These are phyloP conservation scores for Hypomecis punctinalis DNA, from an alignment of 2,888 invertebrate genomes.

Conservation along the genomic window DNA sequence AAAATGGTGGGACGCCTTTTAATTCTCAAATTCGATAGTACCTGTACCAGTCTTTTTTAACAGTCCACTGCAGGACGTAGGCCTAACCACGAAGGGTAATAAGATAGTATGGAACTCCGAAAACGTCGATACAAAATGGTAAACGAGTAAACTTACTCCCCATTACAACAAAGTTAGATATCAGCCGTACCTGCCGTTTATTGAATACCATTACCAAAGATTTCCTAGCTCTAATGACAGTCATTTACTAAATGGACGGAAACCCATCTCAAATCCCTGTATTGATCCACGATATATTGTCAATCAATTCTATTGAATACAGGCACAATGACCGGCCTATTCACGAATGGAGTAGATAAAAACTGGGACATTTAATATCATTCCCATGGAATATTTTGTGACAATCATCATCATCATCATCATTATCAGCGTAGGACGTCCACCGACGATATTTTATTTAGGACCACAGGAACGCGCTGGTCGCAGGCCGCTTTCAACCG, in stretches of 20 bases:
- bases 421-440: no score
- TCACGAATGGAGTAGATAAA: constrained; percentile 12
- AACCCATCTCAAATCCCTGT: constrained; percentile 34
- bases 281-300: constrained; percentile 43
- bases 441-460: no score
- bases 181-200: background rate
- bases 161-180: background rate
- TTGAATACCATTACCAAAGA: constrained; percentile 18
- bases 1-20: no score
- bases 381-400: background rate
- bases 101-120: no score
- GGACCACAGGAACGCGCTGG: no score
- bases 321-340: constrained; percentile 36
- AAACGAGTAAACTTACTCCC: background rate
- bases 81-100: no score
- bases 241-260: constrained; percentile 37
- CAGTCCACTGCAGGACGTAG: no score
- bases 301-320: constrained; percentile 42
- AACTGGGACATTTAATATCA: constrained; percentile 6
- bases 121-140: background rate
- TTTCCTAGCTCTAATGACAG: constrained; percentile 25
- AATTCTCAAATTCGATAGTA: no score
- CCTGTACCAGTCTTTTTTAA: no score
- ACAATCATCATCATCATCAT: no score
- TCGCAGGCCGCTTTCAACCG: no score